Base-by-base conservation (phyloP, 2,888 invertebrate genomes). In the Cosmia pyralina region DNA sequence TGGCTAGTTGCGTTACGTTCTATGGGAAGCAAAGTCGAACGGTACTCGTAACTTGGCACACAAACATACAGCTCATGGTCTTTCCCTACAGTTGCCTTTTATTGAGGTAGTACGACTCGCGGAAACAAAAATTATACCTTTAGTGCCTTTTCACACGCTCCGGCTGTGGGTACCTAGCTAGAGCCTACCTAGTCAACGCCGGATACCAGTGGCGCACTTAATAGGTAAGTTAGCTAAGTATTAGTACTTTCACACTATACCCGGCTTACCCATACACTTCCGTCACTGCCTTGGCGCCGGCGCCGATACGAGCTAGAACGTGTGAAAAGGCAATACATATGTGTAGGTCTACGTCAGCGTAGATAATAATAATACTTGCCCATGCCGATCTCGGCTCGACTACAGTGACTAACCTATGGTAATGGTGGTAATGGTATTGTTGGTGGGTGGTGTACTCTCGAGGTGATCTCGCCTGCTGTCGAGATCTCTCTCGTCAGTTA, bases 11-110 rank as follows among this genome's bases (percentile, higher is more conserved):
- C 72, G 76, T 83, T 72, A 83, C 10, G 46, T 65, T 71, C 46
- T 63, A 55, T 83, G 72, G 53, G 75, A 79, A 77, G 69, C 50
- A 11, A 34, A n/a, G 53, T 55, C 11, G 63, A 72, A 81, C 73
- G 72, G 77, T 80, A n/a, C n/a, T n/a, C n/a, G n/a, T n/a, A 76
- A 68, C 22, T 50, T 76, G 13, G 55, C 34, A 65, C 41, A n/a
- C 13, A 48, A 15, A 62, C 15, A 38, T 58, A 28, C 44, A 41
- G 41, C 52, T 73, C 17, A n/a, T 17, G 22, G 57, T 63, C 19
- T 77, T 60, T 60, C 41, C 41, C 50, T 58, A 34, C 19, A 77
- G 19, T 63, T 63, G 38, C 59, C 2, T 48, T 50, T 58, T 52
- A 48, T 53, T 38, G 46, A 76, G 53, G 19, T 41, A 22, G 19